phyloP scores from a whole-genome alignment of 2,113 vertebrate genomes.

The Channa maculata region DNA sequence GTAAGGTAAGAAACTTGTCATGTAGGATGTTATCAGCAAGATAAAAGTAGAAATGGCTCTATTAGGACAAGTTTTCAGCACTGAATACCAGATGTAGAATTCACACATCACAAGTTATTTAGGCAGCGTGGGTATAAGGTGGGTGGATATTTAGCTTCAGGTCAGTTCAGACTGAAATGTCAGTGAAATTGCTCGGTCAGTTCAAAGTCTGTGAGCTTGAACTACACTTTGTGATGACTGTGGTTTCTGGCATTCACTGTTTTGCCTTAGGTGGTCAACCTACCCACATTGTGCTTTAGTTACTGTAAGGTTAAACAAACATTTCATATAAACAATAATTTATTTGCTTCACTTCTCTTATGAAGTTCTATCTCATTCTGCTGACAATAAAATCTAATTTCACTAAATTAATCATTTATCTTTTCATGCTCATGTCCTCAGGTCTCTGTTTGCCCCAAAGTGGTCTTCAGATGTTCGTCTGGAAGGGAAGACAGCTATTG shows the following conservation, averaged over 20 bases:
- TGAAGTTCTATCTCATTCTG: neutral
- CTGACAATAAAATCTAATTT: neutral
- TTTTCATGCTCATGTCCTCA: conserved; percentile 21
- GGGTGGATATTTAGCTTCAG: neutral
- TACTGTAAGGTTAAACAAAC: conserved; percentile 11
- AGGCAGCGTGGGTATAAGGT: neutral
- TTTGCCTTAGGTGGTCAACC: conserved; percentile 5
- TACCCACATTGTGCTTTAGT: conserved; percentile 21
- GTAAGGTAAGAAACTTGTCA: conserved; percentile 61
- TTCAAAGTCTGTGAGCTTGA: conserved; percentile 5
- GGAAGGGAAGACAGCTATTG: conserved; percentile 81
- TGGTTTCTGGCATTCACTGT: conserved; percentile 13
- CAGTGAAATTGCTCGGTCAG: neutral
- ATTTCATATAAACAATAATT: conserved; percentile 2
- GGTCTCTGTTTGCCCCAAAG: conserved; percentile 67
- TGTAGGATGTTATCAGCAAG: no score
- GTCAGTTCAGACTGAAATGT: neutral
- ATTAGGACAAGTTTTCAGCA: no score
- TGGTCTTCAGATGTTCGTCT: conserved; percentile 77
- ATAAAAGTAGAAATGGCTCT: no score
- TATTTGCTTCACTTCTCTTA: neutral
- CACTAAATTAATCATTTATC: neutral
- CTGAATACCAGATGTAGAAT: no score
- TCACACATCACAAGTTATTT: no score
- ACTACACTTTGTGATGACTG: neutral